Evolutionary conservation across 2,888 invertebrate species (phyloP).

Genomic region (Andrena camellia): DNA sequence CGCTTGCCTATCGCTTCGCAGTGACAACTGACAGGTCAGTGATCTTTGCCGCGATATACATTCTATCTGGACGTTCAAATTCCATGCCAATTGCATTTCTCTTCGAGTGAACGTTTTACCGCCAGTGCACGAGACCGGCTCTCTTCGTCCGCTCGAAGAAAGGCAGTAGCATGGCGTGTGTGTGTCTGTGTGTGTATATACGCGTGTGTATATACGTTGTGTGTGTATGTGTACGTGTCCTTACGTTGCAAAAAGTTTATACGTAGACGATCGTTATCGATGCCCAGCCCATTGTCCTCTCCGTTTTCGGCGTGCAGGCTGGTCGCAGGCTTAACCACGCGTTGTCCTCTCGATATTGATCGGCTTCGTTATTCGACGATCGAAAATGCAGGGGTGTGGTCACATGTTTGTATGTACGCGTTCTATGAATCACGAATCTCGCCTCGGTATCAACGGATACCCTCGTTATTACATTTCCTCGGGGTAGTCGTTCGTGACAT

Average conservation of each 20-base stretch:
- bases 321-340: neutral
- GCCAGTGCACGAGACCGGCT: conserved; percentile 26
- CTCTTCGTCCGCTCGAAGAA: conserved; percentile 26
- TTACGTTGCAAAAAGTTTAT: conserved; percentile 5
- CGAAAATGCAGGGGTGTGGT: conserved; percentile 69
- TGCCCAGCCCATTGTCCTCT: neutral
- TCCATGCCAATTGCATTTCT: conserved; percentile 5
- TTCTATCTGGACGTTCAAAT: conserved; percentile 17
- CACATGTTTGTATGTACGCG: conserved; percentile 32
- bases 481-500: neutral
- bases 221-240: neutral
- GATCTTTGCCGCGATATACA: conserved; percentile 40
- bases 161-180: conserved; percentile 4
- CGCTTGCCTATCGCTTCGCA: conserved; percentile 59
- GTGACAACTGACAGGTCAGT: conserved; percentile 79
- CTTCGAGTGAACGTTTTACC: conserved; percentile 9
- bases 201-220: too few relatives aligned
- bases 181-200: neutral
- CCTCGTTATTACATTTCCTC: neutral
- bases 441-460: neutral
- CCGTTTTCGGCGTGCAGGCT: neutral
- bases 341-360: conserved; percentile 35
- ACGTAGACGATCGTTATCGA: neutral
- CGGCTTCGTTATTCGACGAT: conserved; percentile 46
- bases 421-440: neutral